These are phyloP conservation scores for Aphaenogaster rudis DNA, from an alignment of 1,140 invertebrate species.

Conservation along the genomic window DNA sequence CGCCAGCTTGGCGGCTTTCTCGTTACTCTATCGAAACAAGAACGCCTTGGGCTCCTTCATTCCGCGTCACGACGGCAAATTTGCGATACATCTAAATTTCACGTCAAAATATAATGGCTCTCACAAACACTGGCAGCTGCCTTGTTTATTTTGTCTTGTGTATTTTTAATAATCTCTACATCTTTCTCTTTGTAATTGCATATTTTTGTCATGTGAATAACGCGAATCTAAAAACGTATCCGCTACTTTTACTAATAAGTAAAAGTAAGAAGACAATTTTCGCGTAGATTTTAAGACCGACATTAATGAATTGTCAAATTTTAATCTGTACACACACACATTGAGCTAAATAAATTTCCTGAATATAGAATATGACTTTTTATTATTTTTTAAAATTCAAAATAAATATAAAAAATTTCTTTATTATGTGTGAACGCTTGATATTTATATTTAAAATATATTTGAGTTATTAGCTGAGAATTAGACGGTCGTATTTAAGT, in stretches of 20 bases:
- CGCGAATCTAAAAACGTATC: not conserved
- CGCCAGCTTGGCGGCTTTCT: constrained; percentile 74
- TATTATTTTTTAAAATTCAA: constrained; percentile 22
- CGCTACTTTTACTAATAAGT: not conserved
- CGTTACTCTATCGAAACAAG: constrained; percentile 28
- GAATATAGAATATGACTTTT: not conserved
- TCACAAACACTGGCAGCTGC: not conserved
- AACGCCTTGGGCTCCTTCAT: not conserved
- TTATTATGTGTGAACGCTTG: not conserved
- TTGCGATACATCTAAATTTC: not conserved
- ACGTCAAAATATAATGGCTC: not conserved
- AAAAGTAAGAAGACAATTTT: not conserved
- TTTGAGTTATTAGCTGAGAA: not conserved
- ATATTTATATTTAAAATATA: not conserved
- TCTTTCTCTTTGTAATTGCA: not conserved
- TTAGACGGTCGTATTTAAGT: constrained; percentile 17
- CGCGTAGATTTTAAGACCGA: not conserved
- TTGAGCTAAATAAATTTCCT: not conserved
- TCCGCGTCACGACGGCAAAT: not conserved
- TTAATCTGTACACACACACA: not conserved
- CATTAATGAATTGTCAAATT: not conserved
- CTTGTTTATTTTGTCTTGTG: not conserved
- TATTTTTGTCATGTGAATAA: not conserved
- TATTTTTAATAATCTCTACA: not conserved
- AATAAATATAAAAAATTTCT: not conserved